Base-by-base conservation (phyloP, 2,888 invertebrate genomes). In the Plebejus argus region DNA sequence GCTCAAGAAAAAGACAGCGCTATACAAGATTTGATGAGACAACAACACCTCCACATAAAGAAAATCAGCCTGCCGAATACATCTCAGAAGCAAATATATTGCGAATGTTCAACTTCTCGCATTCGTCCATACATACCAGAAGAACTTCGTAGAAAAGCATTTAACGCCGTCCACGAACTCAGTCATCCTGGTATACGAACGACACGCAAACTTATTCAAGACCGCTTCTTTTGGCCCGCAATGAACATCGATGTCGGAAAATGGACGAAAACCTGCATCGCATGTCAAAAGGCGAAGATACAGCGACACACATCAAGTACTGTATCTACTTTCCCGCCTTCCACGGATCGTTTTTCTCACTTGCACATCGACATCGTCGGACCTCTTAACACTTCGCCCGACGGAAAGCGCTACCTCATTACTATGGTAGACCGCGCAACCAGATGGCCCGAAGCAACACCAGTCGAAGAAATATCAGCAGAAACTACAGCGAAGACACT, bases 391-490 rank as follows among this genome's bases (percentile, higher is more conserved):
- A 74, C 74, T 10, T 45, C 74, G n/a, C 74, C 39, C 23, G 12
- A 49, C 7, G 74, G 74, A 74, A 12, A 53, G 18, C n/a, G 49
- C 18, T 74, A 74, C 45, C 49, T 74, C 2, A 28, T 74, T 0
- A 74, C 74, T 18, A 74, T 74, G 74, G 20, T 74, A 20, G 74
- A 74, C 53, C 45, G 74, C 4, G 49, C 45, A 23, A 74, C 53
- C 18, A 74, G 74, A 71, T 74, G 49, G 74, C 49, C 74, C 1
- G 74, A 74, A 74, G 74, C 74, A 2, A 74, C 53, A 28, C 74
- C 74, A 53, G 53, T 53, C 0, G 53, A 74, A 12, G 53, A 56
- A 8, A 75, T 49, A 8, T 28, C 75, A 28, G 75, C 75, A 1
- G 75, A 75, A 56, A 33, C 53, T 28, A 56, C 56, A 18, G 33